phyloP scores from a whole-genome alignment of 2,797 vertebrate species.

The Myotis vivesi region DNA sequence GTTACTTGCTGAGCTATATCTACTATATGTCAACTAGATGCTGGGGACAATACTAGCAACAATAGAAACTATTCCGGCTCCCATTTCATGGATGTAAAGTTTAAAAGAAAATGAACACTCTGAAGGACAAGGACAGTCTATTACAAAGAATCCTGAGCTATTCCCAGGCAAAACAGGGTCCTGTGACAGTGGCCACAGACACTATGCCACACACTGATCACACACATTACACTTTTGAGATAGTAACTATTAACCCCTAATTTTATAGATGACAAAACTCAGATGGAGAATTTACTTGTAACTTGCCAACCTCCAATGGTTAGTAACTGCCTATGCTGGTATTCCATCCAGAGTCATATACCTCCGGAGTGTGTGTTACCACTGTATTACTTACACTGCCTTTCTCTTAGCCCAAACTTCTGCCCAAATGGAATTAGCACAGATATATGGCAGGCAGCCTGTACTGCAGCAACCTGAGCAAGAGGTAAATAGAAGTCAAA shows the following conservation, averaged over 20 bases:
- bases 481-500: background rate
- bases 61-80: background rate
- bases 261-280: background rate
- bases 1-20: background rate
- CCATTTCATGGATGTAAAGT: background rate
- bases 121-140: background rate
- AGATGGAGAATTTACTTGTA: background rate
- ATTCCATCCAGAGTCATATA: background rate
- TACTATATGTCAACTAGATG: background rate
- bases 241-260: background rate
- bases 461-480: background rate
- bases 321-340: background rate
- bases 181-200: background rate
- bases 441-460: background rate
- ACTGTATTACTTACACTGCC: background rate
- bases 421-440: background rate
- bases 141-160: background rate
- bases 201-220: background rate
- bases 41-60: background rate
- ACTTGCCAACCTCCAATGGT: background rate
- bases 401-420: background rate
- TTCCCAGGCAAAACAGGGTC: background rate
- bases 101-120: background rate
- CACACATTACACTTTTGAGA: background rate
- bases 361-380: background rate